Percentiles rank a stretch among this genome's conserved stretches.
These are phyloP conservation scores for Sclerodermus sp. DNA, from an alignment of 2,888 invertebrate genomes.

Conservation along the genomic window DNA sequence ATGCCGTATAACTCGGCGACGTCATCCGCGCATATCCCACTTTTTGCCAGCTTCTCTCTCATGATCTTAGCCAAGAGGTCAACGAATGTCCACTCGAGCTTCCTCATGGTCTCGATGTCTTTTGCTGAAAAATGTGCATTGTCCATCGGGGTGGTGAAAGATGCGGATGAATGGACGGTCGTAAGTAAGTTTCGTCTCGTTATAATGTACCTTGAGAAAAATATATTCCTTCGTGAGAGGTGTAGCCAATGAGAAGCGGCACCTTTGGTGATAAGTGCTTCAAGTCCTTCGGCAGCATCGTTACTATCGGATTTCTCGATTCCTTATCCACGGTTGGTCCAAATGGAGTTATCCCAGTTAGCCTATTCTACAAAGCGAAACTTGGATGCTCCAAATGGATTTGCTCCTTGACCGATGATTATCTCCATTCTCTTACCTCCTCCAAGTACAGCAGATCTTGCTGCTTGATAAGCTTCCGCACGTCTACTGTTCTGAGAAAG, in stretches of 20 bases:
- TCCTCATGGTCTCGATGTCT: neutral
- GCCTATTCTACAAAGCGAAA: neutral
- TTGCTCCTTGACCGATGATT: too few species aligned
- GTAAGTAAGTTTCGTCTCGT: too few species aligned
- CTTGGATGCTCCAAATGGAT: too few species aligned
- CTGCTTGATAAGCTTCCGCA: slow-evolving; percentile 9
- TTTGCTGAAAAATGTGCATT: too few species aligned
- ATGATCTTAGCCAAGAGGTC: slow-evolving; percentile 3
- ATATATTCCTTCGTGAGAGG: slow-evolving; percentile 35
- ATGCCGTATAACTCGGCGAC: slow-evolving; percentile 16
- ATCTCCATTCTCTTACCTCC: neutral
- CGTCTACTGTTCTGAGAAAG: slow-evolving; percentile 23
- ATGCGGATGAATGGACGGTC: too few species aligned
- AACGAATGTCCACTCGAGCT: slow-evolving; percentile 9
- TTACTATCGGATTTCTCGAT: slow-evolving; percentile 36
- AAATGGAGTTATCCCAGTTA: slow-evolving; percentile 17
- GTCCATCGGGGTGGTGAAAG: too few species aligned
- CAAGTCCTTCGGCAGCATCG: slow-evolving; percentile 14
- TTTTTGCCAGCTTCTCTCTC: slow-evolving; percentile 4
- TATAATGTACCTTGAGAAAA: neutral
- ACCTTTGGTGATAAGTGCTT: slow-evolving; percentile 20
- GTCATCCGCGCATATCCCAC: slow-evolving; percentile 10
- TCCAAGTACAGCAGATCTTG: neutral
- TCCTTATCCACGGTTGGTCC: slow-evolving; percentile 31
- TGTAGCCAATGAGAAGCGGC: slow-evolving; percentile 28